Base-by-base conservation (phyloP, 2,797 vertebrate genomes). In the Aulostomus chinensis region DNA sequence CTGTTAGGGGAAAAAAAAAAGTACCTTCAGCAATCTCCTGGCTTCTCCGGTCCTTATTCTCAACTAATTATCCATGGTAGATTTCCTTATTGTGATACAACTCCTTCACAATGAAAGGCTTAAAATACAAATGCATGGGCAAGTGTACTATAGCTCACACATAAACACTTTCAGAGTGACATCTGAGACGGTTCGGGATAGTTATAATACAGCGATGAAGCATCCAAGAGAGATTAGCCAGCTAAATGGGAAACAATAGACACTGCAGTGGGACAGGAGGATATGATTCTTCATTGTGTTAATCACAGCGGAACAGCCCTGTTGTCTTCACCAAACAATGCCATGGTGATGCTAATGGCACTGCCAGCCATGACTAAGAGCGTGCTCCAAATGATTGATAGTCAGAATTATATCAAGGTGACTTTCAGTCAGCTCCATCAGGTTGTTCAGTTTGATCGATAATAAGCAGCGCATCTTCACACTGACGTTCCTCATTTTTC, bases 331-430 rank as follows among this genome's bases (percentile, higher is more conserved):
- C 73, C 77, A 84, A 87, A 90, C 84, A 84, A 84, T 88, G 83
- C 83, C 86, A 86, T 61, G 66, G 67, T 76, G 83, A 88, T 87
- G 84, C 79, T 91, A 92, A 91, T 91, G 88, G 88, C 70, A 86
- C 81, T 88, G 90, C 88, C 88, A 88, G 59, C 76, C 80, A 81
- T 73, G 84, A 84, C 84, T 81, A 84, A 79, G 73, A 86, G 83
- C 65, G 77, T 42, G 68, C 66, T 78, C 62, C 53, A 29, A 65
- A 65, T 90, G 91, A 93, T 91, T 92, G 89, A 92, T 92, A 75
- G 86, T 69, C 79, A 69, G 88, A 88, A 88, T 89, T 88, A 88
- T 65, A 83, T 88, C 85, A 92, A 92, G 92, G 91, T 91, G 90
- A 92, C 90, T 91, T 90, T 89, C 72, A 83, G 79, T 83, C 85